Base-by-base conservation (phyloP, 1,140 invertebrate species). In the Magallana angulata region DNA sequence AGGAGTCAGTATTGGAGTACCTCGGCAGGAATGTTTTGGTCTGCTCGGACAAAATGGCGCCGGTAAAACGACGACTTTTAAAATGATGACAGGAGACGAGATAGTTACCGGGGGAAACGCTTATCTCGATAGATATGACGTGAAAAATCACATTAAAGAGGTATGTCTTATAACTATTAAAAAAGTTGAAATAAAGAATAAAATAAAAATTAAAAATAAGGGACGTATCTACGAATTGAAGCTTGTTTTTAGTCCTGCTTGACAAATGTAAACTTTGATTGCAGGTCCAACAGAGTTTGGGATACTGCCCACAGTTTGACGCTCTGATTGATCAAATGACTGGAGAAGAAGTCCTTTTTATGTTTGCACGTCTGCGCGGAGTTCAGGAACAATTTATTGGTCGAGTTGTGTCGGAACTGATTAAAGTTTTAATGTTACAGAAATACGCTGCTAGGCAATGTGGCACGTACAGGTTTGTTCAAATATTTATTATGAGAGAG, bases 1-100 rank as follows among this genome's bases (percentile, higher is more conserved):
- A 96, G 96, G 84, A 30, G 60, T 92, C 24, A 92, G 91, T 12
- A 87, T 93, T n/a, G 95, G 95, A 97, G 93, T 96, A 96, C 0
- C 82, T 56, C 24, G 85, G 30, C 95, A 96, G n/a, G 97, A 99
- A 95, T 98, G 98, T 92, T 99, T 99, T 94, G 98, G 98, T 1
- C 94, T 99, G 68, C 95, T 99, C 48, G 98, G 98, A 14, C 95
- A 97, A 0, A 97, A 97, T 92, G 98, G 98, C 0, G 98, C 98
- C 7, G 98, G 98, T 9, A 99, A 98, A 95, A 98, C 97, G 7
- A 97, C 97, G 6, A 98, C 97, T 2, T 98, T 98, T 90, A 97
- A 97, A 91, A 96, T 96, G 96, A 88, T 96, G 89, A 98, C 98
- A 0, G 98, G 98, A 59, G 94, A 95, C 91, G 90, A 94, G 48